A percentile compares a stretch with the other conserved stretches of the same genome.
Conservation (phyloP, 2,888 invertebrate species). For the Epinotia demarniana region DNA sequence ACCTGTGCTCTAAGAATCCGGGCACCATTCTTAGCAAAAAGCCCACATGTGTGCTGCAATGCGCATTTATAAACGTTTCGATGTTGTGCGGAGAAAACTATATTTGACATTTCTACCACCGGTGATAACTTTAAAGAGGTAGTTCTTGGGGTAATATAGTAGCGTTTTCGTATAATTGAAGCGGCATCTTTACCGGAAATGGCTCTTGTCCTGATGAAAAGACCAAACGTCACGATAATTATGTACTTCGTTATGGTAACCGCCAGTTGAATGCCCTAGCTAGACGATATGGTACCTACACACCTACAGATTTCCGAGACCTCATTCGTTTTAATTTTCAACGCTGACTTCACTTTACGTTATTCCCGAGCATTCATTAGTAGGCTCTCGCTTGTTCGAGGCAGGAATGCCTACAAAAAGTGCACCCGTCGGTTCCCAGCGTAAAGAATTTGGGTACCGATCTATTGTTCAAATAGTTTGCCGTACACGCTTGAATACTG, state of each 20-base stretch:
- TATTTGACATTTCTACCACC: slow-evolving; percentile 1
- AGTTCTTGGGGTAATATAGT: too few relatives aligned
- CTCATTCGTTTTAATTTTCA: slow-evolving; percentile 6
- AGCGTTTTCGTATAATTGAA: too few relatives aligned
- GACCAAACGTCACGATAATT: neutral
- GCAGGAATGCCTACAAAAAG: slow-evolving; percentile 57
- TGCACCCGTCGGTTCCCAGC: slow-evolving; percentile 51
- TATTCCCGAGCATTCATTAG: slow-evolving; percentile 47
- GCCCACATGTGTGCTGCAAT: slow-evolving; percentile 48
- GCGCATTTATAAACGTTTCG: slow-evolving; percentile 49
- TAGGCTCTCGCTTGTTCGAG: slow-evolving; percentile 45
- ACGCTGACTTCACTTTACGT: slow-evolving; percentile 21
- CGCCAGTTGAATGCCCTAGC: neutral
- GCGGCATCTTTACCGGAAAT: neutral
- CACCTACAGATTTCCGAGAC: neutral
- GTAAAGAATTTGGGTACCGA: slow-evolving; percentile 50
- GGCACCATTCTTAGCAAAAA: slow-evolving; percentile 69
- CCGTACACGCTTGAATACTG: slow-evolving; percentile 35
- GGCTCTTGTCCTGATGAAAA: neutral
- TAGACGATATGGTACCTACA: neutral
- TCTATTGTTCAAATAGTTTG: slow-evolving; percentile 43
- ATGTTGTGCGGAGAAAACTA: slow-evolving; percentile 18
- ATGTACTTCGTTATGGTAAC: neutral
- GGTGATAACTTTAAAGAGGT: neutral
- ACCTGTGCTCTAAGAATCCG: slow-evolving; percentile 73